Base-by-base conservation (phyloP, 2,113 vertebrate species). In the Hystrix brachyura region DNA sequence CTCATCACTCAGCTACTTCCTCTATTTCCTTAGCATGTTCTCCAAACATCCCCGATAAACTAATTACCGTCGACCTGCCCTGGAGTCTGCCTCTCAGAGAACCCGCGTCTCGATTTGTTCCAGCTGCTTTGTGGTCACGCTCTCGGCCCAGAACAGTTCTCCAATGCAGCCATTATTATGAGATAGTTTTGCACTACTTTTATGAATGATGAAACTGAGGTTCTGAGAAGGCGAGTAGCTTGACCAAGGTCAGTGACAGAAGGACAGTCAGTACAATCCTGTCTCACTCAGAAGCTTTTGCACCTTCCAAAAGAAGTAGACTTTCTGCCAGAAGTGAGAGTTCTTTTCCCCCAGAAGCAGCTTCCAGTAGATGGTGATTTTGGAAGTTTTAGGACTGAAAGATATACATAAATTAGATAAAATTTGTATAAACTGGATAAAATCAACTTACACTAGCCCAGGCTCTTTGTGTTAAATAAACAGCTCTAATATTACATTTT, bases 301-400 rank as follows among this genome's bases (percentile, higher is more conserved):
- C n/a, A 69, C 27, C 13, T 64, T 85, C 27, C 46, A 84, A 38
- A 64, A 48, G 14, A 85, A 65, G 6, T 21, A 4, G 23, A 23
- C 21, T 5, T 19, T 53, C 25, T 10, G 21, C 18, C 19, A 79
- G 83, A 91, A 85, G 67, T 25, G 6, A 10, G 62, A 65, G 15
- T n/a, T 82, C 96, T 93, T 92, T 94, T 89, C 67, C 34, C 88
- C n/a, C 34, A 4, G n/a, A 67, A 86, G 6, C n/a, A 83, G n/a
- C 13, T 87, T 87, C 90, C 7, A 74, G 57, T 46, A 86, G 59
- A 82, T 53, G 23, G 38, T 34, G 1, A 87, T n/a, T 19, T 57
- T 83, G 62, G 43, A 72, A 64, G 69, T 90, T 80, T 94, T 69
- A 55, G 71, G 48, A 87, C 5, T 88, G 57, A 43, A 88, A 83